These are phyloP conservation scores for Darevskia nairensis DNA, from an alignment of 2,797 vertebrate species.

Conservation along the genomic window DNA sequence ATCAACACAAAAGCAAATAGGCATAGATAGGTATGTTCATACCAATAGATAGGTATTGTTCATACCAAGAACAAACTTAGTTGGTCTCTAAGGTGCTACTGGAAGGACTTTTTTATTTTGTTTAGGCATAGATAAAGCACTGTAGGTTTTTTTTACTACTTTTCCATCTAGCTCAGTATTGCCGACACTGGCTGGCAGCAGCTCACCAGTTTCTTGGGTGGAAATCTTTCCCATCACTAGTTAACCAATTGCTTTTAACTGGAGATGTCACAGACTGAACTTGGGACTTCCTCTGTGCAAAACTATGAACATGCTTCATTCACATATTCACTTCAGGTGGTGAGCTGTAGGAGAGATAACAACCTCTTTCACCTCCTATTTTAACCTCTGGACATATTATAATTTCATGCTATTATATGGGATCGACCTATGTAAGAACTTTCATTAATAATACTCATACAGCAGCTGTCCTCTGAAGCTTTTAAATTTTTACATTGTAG, in stretches of 20 bases:
- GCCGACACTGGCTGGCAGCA: neutral
- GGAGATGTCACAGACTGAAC: neutral
- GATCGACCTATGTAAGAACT: neutral
- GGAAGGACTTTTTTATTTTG: no score
- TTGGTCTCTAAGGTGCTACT: no score
- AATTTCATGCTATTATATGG: neutral
- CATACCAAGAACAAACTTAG: no score
- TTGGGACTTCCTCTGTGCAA: neutral
- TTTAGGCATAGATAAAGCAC: neutral
- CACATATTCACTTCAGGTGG: neutral
- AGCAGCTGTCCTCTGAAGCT: neutral
- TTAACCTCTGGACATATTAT: neutral
- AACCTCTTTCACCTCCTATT: neutral
- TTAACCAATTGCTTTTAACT: neutral
- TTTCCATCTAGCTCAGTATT: neutral
- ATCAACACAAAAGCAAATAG: neutral
- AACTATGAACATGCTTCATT: neutral
- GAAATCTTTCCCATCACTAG: neutral
- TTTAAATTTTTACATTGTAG: conserved; percentile 49
- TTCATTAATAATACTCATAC: neutral
- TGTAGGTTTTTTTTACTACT: neutral
- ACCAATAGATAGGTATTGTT: no score
- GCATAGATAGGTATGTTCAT: neutral
- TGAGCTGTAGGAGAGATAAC: neutral
- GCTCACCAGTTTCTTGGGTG: neutral